Evolutionary conservation across 2,113 vertebrate genomes (phyloP).

Genomic region (Rhadina sibilatrix): DNA sequence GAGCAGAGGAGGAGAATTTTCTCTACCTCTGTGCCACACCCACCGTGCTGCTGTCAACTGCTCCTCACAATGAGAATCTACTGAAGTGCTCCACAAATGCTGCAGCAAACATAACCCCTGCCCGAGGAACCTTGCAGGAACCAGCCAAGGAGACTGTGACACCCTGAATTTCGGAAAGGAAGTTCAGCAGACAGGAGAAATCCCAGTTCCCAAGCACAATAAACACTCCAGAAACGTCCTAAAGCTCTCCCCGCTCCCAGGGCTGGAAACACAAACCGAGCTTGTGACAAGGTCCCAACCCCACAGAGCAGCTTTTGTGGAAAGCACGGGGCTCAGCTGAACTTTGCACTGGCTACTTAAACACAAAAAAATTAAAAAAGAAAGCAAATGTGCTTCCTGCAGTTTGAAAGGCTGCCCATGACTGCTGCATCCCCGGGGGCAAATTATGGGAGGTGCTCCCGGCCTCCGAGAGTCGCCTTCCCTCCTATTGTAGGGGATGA

Average conservation of each 20-base stretch:
- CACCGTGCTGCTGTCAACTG: background rate
- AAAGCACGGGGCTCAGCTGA: conserved; percentile 28
- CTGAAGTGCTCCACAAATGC: background rate
- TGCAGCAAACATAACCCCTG: background rate
- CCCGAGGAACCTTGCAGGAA: background rate
- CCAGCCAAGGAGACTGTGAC: background rate
- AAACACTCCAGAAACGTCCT: background rate
- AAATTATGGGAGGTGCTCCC: conserved; percentile 51
- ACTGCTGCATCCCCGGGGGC: conserved; percentile 14
- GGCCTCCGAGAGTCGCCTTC: background rate
- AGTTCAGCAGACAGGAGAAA: conserved; percentile 48
- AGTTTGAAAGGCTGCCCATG: conserved; percentile 29
- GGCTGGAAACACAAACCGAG: conserved; percentile 23
- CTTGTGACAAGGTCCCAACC: background rate
- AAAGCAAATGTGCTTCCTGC: conserved; percentile 58
- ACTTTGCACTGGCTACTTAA: conserved; percentile 42
- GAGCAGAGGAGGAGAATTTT: background rate
- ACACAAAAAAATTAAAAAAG: background rate
- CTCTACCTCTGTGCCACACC: background rate
- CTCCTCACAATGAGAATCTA: background rate
- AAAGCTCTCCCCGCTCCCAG: background rate
- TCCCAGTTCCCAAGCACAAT: background rate
- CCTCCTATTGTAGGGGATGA: conserved; percentile 33
- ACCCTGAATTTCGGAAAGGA: background rate
- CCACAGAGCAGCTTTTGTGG: conserved; percentile 40